Conservation (phyloP, 2,888 invertebrate genomes). For the Phlogophora meticulosa region DNA sequence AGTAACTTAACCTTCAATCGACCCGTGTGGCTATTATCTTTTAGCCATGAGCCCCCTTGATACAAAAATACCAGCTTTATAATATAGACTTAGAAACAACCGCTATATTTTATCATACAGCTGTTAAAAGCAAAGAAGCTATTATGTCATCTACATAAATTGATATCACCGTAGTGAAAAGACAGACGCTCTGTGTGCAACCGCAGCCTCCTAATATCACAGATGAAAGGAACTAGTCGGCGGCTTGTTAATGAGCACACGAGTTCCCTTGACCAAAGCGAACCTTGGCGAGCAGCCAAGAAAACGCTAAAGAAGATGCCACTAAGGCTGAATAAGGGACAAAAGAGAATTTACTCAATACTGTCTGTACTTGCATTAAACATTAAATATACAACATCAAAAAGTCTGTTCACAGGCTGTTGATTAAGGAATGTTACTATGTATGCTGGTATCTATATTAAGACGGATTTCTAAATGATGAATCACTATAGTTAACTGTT, state of each 20-base stretch:
- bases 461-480: no score
- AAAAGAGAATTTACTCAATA: conserved; percentile 40
- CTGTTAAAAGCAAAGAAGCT: conserved; percentile 20
- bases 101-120: background rate
- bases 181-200: conserved; percentile 40
- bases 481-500: no score
- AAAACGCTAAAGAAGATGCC: conserved; percentile 55
- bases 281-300: conserved; percentile 45
- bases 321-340: conserved; percentile 44
- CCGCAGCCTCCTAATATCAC: conserved; percentile 40
- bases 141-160: conserved; percentile 41
- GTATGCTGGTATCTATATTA: no score
- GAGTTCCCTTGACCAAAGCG: conserved; percentile 59
- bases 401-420: no score
- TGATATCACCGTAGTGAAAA: conserved; percentile 29
- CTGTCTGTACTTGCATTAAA: conserved; percentile 38
- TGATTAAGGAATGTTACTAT: no score
- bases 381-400: no score
- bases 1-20: no score
- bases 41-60: no score
- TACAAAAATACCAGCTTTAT: background rate
- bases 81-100: background rate
- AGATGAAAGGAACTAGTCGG: conserved; percentile 59
- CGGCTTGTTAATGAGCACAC: conserved; percentile 56
- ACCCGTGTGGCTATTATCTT: no score